These are phyloP conservation scores for Lophura nycthemera DNA, from an alignment of 2,113 vertebrate species.

Conservation along the genomic window DNA sequence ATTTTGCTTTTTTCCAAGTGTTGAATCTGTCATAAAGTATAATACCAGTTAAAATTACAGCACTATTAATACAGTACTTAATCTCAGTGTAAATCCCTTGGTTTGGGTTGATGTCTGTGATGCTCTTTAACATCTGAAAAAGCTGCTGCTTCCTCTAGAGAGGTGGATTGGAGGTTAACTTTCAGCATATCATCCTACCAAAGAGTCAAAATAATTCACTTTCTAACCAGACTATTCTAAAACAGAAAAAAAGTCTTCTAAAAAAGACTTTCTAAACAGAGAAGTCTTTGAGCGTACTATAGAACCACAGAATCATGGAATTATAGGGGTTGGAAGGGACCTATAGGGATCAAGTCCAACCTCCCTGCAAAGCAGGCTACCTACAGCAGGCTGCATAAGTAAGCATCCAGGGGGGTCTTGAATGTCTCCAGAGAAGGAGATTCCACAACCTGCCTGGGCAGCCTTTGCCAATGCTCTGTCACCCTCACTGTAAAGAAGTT, in stretches of 20 bases:
- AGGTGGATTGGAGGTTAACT: background rate
- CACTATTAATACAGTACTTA: no score
- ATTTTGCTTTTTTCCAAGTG: fast-evolving
- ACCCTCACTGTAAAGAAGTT: no score
- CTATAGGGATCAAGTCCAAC: no score
- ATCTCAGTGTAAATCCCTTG: no score
- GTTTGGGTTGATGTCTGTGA: background rate
- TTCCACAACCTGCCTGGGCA: no score
- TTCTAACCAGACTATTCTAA: background rate
- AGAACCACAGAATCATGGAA: background rate
- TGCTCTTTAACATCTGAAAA: background rate
- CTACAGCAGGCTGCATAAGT: no score
- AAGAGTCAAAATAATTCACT: background rate
- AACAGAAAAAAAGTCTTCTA: no score
- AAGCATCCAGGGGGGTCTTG: no score
- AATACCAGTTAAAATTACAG: background rate
- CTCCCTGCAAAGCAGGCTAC: no score
- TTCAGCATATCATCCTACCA: background rate
- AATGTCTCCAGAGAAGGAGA: no score
- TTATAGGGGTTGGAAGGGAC: no score
- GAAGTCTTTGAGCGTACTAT: background rate
- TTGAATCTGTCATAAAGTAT: background rate
- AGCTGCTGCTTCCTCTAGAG: background rate
- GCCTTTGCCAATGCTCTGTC: no score
- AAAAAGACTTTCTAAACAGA: background rate